These are phyloP conservation scores for Trypoxylus dichotomus DNA, from an alignment of 1,140 invertebrate species.

Conservation along the genomic window DNA sequence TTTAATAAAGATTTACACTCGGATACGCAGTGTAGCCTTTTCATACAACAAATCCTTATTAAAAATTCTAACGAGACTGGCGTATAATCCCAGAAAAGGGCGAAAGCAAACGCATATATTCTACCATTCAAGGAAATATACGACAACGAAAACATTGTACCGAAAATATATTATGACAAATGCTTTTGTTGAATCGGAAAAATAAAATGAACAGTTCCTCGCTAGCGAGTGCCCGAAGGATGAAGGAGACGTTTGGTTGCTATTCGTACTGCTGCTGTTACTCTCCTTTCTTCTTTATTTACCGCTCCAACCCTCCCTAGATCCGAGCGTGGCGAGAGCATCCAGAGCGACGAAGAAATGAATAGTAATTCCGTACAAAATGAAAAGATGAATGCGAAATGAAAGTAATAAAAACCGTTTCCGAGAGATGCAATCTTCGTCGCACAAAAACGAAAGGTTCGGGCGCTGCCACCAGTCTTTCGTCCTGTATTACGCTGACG, in stretches of 20 bases:
- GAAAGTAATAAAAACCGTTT: slow-evolving; percentile 40
- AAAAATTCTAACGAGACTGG: not conserved
- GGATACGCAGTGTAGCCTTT: not conserved
- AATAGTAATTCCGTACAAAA: slow-evolving; percentile 38
- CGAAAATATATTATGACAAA: slow-evolving; percentile 30
- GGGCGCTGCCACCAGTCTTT: not conserved
- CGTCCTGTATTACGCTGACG: slow-evolving; percentile 15
- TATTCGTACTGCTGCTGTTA: not conserved
- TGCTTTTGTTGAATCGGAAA: slow-evolving; percentile 28
- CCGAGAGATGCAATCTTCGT: slow-evolving; percentile 37
- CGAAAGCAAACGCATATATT: not conserved
- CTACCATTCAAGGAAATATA: not conserved
- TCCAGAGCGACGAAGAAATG: slow-evolving; percentile 27
- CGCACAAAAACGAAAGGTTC: slow-evolving; percentile 22
- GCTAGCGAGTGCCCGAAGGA: not conserved
- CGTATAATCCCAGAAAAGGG: not conserved
- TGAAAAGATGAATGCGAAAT: slow-evolving; percentile 41
- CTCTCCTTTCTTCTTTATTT: not conserved
- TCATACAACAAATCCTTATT: not conserved
- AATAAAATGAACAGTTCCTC: slow-evolving; percentile 16
- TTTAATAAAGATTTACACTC: not conserved
- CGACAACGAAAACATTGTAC: slow-evolving; percentile 7
- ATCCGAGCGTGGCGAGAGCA: not conserved
- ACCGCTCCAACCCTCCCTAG: not conserved
- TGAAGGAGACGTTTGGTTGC: not conserved